Conservation (phyloP, 1,140 invertebrate species). For the Caenorhabditis brenneri region DNA sequence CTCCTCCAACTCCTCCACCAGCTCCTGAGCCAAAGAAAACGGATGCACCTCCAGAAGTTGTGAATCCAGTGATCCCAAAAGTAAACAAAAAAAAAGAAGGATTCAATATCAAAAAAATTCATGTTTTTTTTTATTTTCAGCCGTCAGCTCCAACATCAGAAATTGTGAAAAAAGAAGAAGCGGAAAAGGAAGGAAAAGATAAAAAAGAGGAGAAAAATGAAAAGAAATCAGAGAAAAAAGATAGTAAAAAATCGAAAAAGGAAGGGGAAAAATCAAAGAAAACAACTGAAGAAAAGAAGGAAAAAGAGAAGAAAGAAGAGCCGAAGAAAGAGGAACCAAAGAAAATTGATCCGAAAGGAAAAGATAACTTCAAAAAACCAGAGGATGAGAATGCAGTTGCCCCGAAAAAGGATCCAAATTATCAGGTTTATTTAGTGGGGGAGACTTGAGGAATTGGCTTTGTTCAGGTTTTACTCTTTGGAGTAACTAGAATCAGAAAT, state of each 20-base stretch:
- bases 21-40: conserved; percentile 13
- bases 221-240: neutral
- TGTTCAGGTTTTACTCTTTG: too few relatives aligned
- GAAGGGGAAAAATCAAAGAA: neutral
- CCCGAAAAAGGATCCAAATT: neutral
- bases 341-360: neutral
- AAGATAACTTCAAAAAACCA: conserved; percentile 7
- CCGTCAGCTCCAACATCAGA: neutral
- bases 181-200: neutral
- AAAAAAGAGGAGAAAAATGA: neutral
- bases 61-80: neutral
- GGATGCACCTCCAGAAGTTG: neutral
- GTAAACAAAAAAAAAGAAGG: neutral
- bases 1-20: neutral
- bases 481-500: too few relatives aligned
- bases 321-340: neutral
- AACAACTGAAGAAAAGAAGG: neutral
- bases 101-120: too few relatives aligned
- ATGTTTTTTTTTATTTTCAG: too few relatives aligned
- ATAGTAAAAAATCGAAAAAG: neutral
- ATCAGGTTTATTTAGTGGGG: neutral
- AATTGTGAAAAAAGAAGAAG: neutral
- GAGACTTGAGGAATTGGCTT: too few relatives aligned
- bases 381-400: conserved; percentile 14
- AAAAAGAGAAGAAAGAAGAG: neutral